Evolutionary conservation across 2,888 invertebrate species (phyloP).

Genomic region (Pristionchus fissidentatus): DNA sequence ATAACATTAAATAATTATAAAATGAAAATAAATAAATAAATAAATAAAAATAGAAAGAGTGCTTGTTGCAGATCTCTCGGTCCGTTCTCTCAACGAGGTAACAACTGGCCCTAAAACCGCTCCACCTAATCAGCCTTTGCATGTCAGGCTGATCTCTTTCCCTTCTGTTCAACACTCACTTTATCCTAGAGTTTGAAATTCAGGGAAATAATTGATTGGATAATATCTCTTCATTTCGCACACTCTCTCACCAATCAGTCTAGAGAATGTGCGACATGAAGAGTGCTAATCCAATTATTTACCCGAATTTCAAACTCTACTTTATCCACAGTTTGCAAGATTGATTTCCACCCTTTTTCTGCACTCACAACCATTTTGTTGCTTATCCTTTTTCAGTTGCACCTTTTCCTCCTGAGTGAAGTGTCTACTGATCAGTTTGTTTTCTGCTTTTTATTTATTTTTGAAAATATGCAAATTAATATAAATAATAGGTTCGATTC

Average conservation of each 20-base stretch:
- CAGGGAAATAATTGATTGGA: too few relatives aligned
- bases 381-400: too few relatives aligned
- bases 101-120: constrained; percentile 29
- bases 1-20: too few relatives aligned
- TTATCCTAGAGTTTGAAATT: background rate
- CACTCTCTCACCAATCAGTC: background rate
- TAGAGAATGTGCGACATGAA: background rate
- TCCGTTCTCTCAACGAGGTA: constrained; percentile 45
- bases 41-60: background rate
- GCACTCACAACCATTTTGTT: background rate
- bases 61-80: constrained; percentile 27
- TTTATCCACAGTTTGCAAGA: background rate
- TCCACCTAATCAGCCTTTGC: constrained; percentile 28
- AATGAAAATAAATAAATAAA: background rate
- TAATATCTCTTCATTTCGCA: too few relatives aligned
- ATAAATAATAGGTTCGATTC: constrained; percentile 32
- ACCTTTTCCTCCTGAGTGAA: background rate
- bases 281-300: background rate
- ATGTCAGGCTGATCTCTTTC: constrained; percentile 37
- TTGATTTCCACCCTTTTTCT: too few relatives aligned
- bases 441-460: background rate
- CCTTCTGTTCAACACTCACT: constrained; percentile 1
- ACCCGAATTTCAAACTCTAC: background rate
- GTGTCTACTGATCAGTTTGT: background rate
- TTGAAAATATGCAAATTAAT: background rate